Conservation (phyloP, 1,140 invertebrate species). For the Drosophila sp. region DNA sequence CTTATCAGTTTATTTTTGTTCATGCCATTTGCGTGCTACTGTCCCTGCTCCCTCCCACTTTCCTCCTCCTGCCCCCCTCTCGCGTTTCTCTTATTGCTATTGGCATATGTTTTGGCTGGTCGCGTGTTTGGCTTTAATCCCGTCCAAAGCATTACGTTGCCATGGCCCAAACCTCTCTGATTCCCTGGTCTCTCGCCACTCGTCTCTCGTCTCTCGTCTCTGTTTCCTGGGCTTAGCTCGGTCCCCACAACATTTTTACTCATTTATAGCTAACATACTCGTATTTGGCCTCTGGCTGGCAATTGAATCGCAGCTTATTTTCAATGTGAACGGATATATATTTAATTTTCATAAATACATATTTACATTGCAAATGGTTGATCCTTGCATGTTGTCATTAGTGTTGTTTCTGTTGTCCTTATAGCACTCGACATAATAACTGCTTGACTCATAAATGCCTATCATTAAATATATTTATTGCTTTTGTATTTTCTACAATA, state of each 20-base stretch:
- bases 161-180: conserved; percentile 23
- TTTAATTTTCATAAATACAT: conserved; percentile 31
- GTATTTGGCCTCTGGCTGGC: conserved; percentile 16
- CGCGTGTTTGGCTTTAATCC: conserved; percentile 62
- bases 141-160: conserved; percentile 64
- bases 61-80: neutral
- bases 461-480: neutral
- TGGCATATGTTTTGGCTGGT: conserved; percentile 61
- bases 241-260: conserved; percentile 29
- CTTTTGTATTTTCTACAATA: neutral
- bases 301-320: conserved; percentile 48
- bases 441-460: conserved; percentile 8
- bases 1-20: conserved; percentile 77
- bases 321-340: conserved; percentile 21
- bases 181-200: neutral
- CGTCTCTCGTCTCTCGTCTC: too few relatives aligned
- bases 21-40: conserved; percentile 65
- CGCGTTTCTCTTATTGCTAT: conserved; percentile 15
- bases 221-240: conserved; percentile 32
- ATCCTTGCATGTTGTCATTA: conserved; percentile 18
- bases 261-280: conserved; percentile 46
- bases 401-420: conserved; percentile 10
- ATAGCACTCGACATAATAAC: conserved; percentile 7
- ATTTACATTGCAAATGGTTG: conserved; percentile 28
- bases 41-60: conserved; percentile 56